Base-by-base conservation (phyloP, 2,888 invertebrate genomes). In the Lampropteryx suffumata region DNA sequence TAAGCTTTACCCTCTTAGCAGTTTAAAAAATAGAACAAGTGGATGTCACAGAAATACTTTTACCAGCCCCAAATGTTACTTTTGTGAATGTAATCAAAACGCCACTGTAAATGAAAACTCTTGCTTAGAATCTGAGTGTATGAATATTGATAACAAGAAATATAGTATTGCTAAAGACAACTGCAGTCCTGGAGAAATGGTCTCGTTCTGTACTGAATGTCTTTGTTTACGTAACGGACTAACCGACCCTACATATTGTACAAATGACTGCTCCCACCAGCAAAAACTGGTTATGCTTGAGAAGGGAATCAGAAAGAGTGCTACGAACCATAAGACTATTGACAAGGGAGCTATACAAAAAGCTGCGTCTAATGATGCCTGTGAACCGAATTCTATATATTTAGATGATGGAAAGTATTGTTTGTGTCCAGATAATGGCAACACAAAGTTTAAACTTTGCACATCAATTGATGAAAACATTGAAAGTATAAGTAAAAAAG, bases 181-280 rank as follows among this genome's bases (percentile, higher is more conserved):
- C 0, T 88, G 89, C 45, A 76, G 56, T 50, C 65, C 77, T 0
- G 84, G 82, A 6, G 85, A 87, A 68, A 65, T 84, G 57, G 72
- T 85, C 0, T 76, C 84, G 2, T 62, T 73, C 17, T 89, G 89
- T 41, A 67, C 70, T 7, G 82, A 88, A 64, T 89, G 88, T 50
- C 81, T 87, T 45, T 89, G 89, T 55, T 63, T 76, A 3, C 58
- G 59, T 6, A 69, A 70, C 32, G 80, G 81, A 6, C 29, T 64
- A 0, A 80, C 72, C 0, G 53, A 63, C 17, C 61, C 65, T 10
- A 75, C 68, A 36, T 85, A 82, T 54, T 89, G 89, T 37, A 75
- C 85, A 0, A 76, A 65, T 56, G 59, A 65, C 12, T 89, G 89
- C 59, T 76, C 80, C 0, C 57, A 73, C 32, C 64, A 73, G 51